These are phyloP conservation scores for Acipenser oxyrinchus DNA, from an alignment of 2,797 vertebrate species.

Conservation along the genomic window DNA sequence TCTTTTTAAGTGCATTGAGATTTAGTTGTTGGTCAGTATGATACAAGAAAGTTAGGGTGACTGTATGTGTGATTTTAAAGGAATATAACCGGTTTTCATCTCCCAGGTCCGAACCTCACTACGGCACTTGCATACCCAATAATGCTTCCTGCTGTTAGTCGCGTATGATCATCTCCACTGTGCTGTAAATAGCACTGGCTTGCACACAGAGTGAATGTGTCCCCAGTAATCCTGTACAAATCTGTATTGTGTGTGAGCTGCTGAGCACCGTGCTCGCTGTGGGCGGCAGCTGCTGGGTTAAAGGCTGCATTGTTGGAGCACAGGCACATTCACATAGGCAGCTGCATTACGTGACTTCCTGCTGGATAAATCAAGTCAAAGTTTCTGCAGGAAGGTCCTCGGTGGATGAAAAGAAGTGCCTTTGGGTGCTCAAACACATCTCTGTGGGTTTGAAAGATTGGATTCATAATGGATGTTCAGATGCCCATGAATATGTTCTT, in stretches of 20 bases:
- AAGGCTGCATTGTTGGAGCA: constrained; percentile 34
- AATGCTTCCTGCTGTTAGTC: constrained; percentile 16
- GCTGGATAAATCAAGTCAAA: constrained; percentile 12
- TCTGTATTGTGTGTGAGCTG: constrained; percentile 27
- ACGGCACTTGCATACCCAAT: neutral
- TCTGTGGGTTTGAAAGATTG: no score
- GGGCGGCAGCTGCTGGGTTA: constrained; percentile 29
- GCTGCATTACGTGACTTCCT: constrained; percentile 33
- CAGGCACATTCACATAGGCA: constrained; percentile 30
- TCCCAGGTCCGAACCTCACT: neutral
- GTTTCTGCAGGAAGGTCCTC: no score
- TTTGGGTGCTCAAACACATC: no score
- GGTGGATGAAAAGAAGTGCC: no score
- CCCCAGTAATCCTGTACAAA: constrained; percentile 44
- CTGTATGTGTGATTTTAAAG: no score
- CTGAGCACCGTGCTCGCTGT: no score
- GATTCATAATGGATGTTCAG: no score
- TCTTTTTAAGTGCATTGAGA: no score
- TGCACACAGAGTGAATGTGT: constrained; percentile 47
- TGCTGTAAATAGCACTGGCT: constrained; percentile 52
- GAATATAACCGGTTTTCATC: neutral
- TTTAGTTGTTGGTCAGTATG: no score
- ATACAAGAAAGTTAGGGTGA: no score
- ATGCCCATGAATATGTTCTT: no score
- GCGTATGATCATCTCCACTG: constrained; percentile 38